These are phyloP conservation scores for Noctua janthina DNA, from an alignment of 2,888 invertebrate genomes.

Conservation along the genomic window DNA sequence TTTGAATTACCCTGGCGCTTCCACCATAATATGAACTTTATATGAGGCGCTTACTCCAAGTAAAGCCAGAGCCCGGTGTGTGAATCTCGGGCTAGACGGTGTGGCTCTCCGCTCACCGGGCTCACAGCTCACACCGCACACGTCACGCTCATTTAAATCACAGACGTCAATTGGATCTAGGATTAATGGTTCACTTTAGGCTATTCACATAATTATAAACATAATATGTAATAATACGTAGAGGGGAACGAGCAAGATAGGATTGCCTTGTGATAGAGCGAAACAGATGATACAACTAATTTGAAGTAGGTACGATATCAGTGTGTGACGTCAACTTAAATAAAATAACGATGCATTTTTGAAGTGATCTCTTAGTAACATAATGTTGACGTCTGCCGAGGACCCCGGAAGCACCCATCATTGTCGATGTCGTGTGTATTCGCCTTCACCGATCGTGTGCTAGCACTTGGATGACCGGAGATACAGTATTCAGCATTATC, in stretches of 20 bases:
- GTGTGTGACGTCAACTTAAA: background rate
- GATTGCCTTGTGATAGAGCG: background rate
- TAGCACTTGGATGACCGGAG: too few species aligned
- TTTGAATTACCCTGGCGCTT: too few species aligned
- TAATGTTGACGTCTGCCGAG: background rate
- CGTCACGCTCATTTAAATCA: background rate
- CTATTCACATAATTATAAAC: background rate
- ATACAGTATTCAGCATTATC: background rate
- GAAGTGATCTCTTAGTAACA: background rate
- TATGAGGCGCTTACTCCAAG: background rate
- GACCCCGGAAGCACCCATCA: too few species aligned
- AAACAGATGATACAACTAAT: too few species aligned
- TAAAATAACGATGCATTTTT: background rate
- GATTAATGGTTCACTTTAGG: background rate
- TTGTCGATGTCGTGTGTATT: too few species aligned
- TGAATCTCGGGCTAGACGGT: background rate
- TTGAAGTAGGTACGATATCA: background rate
- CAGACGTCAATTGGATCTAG: background rate
- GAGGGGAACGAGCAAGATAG: background rate
- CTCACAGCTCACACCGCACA: background rate
- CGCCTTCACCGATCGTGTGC: too few species aligned
- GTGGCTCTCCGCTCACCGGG: background rate
- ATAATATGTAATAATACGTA: background rate
- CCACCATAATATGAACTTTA: background rate
- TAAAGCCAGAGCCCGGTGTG: background rate